Conservation (phyloP, 2,888 invertebrate species). For the Apamea crenata region DNA sequence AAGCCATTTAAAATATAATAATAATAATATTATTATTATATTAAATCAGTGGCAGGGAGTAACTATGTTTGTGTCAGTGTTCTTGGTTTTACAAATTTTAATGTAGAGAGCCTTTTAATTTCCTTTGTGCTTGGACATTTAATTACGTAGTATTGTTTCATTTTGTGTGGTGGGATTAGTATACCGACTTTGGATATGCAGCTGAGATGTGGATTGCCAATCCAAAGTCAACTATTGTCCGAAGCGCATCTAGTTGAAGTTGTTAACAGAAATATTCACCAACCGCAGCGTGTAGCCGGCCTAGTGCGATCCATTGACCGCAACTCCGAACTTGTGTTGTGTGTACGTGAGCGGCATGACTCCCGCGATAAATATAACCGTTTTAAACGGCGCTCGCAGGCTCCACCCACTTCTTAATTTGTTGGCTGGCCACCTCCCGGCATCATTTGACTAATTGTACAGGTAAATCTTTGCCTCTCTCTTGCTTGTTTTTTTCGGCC, state of each 20-base stretch:
- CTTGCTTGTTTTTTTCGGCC: slow-evolving; percentile 41
- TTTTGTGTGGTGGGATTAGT: background rate
- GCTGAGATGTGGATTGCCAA: background rate
- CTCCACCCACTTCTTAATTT: slow-evolving; percentile 73
- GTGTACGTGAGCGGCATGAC: slow-evolving; percentile 73
- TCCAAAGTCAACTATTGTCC: background rate
- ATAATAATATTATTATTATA: too few relatives aligned
- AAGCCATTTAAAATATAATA: too few relatives aligned
- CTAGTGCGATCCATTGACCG: slow-evolving; percentile 62
- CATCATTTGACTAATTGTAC: slow-evolving; percentile 68
- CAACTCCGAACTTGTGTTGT: slow-evolving; percentile 64
- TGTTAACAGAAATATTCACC: background rate
- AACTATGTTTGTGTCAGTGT: background rate
- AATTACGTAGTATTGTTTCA: background rate
- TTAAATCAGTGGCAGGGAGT: background rate
- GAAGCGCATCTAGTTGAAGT: background rate
- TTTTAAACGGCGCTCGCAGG: slow-evolving; percentile 56
- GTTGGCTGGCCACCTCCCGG: slow-evolving; percentile 68
- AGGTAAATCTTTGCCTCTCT: slow-evolving; percentile 59
- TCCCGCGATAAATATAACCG: slow-evolving; percentile 71
- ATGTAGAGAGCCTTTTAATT: background rate
- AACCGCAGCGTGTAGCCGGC: slow-evolving; percentile 13
- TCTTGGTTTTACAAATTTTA: background rate
- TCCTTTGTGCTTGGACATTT: background rate
- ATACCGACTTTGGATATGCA: background rate